These are phyloP conservation scores for Isichthys henryi DNA, from an alignment of 2,113 vertebrate species.

Conservation along the genomic window DNA sequence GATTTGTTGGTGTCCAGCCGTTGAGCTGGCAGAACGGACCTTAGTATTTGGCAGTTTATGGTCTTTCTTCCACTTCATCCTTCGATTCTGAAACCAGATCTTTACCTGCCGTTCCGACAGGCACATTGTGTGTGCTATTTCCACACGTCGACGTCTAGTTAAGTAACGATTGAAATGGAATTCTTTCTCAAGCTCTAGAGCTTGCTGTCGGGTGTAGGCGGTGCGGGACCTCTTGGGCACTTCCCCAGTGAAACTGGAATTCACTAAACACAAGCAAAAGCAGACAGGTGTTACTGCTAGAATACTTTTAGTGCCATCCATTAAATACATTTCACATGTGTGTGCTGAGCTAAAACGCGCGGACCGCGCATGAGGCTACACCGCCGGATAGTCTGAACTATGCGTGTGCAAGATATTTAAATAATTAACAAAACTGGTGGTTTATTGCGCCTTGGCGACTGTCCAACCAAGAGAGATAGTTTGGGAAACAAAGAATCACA, in stretches of 20 bases:
- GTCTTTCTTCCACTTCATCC: conserved; percentile 99
- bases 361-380: not conserved
- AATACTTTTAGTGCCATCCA: not conserved
- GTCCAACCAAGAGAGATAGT: conserved; percentile 58
- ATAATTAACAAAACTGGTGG: conserved; percentile 69
- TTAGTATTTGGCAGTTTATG: conserved; percentile 98
- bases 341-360: not conserved
- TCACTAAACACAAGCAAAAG: conserved; percentile 75
- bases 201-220: conserved; percentile 97
- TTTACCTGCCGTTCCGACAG: conserved; percentile 97
- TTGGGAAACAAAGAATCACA: conserved; percentile 83
- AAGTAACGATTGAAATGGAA: conserved; percentile 99
- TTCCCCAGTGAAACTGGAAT: conserved; percentile 87
- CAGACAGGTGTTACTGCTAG: conserved; percentile 73
- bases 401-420: conserved; percentile 62
- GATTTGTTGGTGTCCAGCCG: conserved; percentile 64
- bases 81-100: conserved; percentile 98
- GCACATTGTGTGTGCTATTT: conserved; percentile 96
- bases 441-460: conserved; percentile 74
- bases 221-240: conserved; percentile 97
- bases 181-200: conserved; percentile 98
- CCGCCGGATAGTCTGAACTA: conserved; percentile 40
- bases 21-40: conserved; percentile 85
- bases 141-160: conserved; percentile 92
- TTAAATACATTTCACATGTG: not conserved